Evolutionary conservation across 2,113 vertebrate genomes (phyloP).

Genomic region (Pantherophis guttatus): DNA sequence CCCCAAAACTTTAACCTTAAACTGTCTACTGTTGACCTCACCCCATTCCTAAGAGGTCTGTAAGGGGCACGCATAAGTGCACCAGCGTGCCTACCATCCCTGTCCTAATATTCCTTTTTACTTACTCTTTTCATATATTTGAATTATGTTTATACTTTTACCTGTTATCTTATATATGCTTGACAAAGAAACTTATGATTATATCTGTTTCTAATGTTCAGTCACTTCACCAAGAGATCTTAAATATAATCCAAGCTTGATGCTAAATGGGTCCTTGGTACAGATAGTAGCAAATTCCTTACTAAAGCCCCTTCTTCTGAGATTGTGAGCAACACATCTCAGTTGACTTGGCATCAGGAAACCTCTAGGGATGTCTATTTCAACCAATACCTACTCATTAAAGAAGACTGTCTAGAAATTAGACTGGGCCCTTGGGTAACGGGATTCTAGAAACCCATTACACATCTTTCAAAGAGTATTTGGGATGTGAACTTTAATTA

Average conservation of each 20-base stretch:
- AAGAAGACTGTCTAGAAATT: not conserved
- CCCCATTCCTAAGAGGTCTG: too few relatives aligned
- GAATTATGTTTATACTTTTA: too few relatives aligned
- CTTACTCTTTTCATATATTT: too few relatives aligned
- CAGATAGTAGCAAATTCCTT: not conserved
- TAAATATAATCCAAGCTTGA: not conserved
- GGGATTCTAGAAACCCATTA: not conserved
- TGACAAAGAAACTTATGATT: too few relatives aligned
- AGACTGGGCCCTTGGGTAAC: not conserved
- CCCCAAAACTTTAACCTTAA: too few relatives aligned
- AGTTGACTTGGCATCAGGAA: not conserved
- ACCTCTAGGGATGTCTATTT: not conserved
- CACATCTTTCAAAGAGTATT: not conserved
- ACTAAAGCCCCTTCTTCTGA: not conserved
- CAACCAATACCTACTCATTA: not conserved
- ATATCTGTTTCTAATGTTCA: not conserved
- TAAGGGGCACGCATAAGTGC: too few relatives aligned
- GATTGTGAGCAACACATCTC: not conserved
- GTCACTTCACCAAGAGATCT: not conserved
- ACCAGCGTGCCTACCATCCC: too few relatives aligned
- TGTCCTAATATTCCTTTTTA: too few relatives aligned
- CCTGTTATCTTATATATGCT: too few relatives aligned
- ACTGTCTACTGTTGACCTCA: too few relatives aligned
- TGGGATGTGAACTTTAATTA: not conserved
- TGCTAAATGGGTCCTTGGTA: not conserved